Evolutionary conservation across 2,888 invertebrate species (phyloP).

Genomic region (Eilema sororculum): DNA sequence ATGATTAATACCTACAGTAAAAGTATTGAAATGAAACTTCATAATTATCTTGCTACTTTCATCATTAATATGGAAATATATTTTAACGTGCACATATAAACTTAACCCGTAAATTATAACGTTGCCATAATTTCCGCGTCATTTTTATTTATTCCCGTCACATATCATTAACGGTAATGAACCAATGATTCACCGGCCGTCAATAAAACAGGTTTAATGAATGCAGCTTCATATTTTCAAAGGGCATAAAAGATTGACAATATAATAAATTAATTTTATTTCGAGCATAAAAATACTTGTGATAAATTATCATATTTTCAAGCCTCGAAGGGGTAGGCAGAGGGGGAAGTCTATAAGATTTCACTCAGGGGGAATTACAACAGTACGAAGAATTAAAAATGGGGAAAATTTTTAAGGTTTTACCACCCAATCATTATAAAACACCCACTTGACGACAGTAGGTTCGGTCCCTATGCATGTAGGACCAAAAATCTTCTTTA

Average conservation of each 20-base stretch:
- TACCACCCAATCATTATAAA: too few species aligned
- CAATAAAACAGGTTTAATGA: conserved; percentile 34
- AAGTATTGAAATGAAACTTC: not conserved
- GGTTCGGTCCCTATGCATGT: too few species aligned
- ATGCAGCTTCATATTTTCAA: conserved; percentile 34
- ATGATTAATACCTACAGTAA: not conserved
- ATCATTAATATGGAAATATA: conserved; percentile 10
- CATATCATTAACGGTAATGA: conserved; percentile 38
- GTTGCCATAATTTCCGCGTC: not conserved
- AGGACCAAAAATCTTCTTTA: too few species aligned
- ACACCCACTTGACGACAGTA: too few species aligned
- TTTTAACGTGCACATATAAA: conserved; percentile 10
- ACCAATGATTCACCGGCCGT: conserved; percentile 22
- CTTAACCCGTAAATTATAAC: conserved; percentile 6
- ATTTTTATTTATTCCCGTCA: conserved; percentile 17
- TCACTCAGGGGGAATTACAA: too few species aligned
- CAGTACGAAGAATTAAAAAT: too few species aligned
- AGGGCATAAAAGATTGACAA: conserved; percentile 20
- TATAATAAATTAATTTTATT: conserved; percentile 13
- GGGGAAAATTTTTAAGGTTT: too few species aligned
- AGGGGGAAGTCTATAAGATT: too few species aligned
- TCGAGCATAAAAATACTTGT: not conserved
- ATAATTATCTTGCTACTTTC: not conserved
- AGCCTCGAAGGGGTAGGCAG: too few species aligned
- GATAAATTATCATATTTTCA: not conserved